Base-by-base conservation (phyloP, 1,140 invertebrate species). In the Drosophila insularis region DNA sequence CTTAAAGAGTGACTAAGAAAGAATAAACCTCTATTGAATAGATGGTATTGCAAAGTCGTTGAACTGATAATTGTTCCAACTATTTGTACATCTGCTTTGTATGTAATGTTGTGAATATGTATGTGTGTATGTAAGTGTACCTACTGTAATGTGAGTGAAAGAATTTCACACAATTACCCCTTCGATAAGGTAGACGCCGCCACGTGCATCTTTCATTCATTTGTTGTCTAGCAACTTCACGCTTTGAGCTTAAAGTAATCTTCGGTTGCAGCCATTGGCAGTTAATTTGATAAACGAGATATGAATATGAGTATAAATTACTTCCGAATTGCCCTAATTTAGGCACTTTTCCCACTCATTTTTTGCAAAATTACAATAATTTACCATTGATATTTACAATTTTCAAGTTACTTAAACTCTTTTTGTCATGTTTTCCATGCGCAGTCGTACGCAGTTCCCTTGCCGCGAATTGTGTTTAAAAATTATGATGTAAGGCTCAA, bases 381-480 rank as follows among this genome's bases (percentile, higher is more conserved):
- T 8, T 17, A 14, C 27, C 60, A 13, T n/a, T 39, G 11, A 40
- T 74, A 69, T 69, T 63, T 46, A 69, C 68, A 46, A 35, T 35
- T 35, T 43, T 4, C 5, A 14, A 43, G 2, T 69, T 76, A 63
- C 31, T 32, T 53, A 19, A 56, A n/a, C 8, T 11, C 17, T 32
- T 43, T 67, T 37, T 35, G 93, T 94, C 13, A 92, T 95, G 39
- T 53, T 65, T 62, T 79, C 43, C 55, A 40, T n/a, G 10, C 10
- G 4, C 56, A 50, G 80, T 93, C 94, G 6, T 92, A 94, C 10
- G 92, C 93, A 23, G 82, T 94, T 6, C 93, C 94, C 1, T 93
- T 95, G 40, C 95, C 94, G 1, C 95, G 95, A 1, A 92, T 96
- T 68, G 94, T 95, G 78, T 93, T 95, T 72, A 93, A 94, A 61